These are phyloP conservation scores for Drosophila kuntzei DNA, from an alignment of 2,888 invertebrate genomes.

Conservation along the genomic window DNA sequence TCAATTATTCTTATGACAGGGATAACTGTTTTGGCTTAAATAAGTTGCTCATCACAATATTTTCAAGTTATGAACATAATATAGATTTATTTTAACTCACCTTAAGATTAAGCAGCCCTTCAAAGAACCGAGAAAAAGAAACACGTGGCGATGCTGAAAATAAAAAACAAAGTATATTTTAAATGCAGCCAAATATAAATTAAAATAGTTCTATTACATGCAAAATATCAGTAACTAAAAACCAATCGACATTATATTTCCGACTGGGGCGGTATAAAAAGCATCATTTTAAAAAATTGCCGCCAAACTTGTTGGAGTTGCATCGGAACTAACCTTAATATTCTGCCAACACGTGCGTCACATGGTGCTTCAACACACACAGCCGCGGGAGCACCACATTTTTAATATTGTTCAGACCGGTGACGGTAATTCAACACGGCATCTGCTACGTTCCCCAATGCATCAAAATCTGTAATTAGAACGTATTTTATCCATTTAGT, in stretches of 20 bases:
- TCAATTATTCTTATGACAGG: constrained; percentile 56
- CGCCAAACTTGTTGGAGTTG: not conserved
- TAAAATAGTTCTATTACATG: not conserved
- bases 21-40: constrained; percentile 42
- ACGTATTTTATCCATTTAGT: not conserved
- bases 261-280: constrained; percentile 70
- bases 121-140: not conserved
- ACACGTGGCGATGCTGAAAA: constrained; percentile 33
- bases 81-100: constrained; percentile 18
- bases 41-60: constrained; percentile 51
- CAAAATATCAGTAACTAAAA: constrained; percentile 47
- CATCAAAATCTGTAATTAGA: constrained; percentile 20
- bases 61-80: not conserved
- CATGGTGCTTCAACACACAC: not conserved
- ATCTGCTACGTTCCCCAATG: not conserved
- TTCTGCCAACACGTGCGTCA: constrained; percentile 38
- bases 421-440: not conserved
- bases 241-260: constrained; percentile 65
- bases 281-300: constrained; percentile 47
- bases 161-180: not conserved
- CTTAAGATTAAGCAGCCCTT: not conserved
- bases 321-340: constrained; percentile 45
- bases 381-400: not conserved
- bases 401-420: constrained; percentile 3
- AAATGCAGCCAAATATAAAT: not conserved